Evolutionary conservation across 2,113 vertebrate species (phyloP).

Genomic region (Struthidea cinerea): DNA sequence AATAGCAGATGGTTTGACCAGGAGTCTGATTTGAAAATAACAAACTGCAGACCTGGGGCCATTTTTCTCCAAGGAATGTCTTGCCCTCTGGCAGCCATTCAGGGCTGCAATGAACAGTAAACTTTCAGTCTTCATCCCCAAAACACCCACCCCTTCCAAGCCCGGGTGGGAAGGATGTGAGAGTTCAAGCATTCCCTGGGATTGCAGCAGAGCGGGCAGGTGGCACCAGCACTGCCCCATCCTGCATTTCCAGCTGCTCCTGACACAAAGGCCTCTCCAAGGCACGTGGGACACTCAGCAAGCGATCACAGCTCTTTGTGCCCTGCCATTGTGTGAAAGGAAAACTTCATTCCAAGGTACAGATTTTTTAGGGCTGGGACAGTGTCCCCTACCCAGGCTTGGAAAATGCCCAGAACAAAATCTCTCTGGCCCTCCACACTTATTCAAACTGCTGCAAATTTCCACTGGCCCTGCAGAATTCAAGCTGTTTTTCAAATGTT

Average conservation of each 20-base stretch:
- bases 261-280: neutral
- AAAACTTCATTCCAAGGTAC: neutral
- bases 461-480: neutral
- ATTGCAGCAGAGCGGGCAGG: neutral
- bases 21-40: neutral
- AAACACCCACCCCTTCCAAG: neutral
- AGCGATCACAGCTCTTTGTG: neutral
- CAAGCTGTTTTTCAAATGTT: neutral
- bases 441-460: neutral
- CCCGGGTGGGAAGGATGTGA: neutral
- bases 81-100: neutral
- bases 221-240: neutral
- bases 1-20: neutral
- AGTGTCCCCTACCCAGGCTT: neutral
- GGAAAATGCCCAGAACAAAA: neutral
- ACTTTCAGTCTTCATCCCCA: neutral
- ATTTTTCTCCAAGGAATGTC: neutral
- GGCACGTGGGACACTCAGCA: fast-evolving
- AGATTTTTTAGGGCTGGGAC: neutral
- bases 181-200: neutral
- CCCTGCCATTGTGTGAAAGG: neutral
- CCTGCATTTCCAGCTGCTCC: neutral
- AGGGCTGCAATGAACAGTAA: neutral
- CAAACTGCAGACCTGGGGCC: neutral
- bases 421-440: neutral